Conservation (phyloP, 2,113 vertebrate genomes). For the Anoplopoma fimbria region DNA sequence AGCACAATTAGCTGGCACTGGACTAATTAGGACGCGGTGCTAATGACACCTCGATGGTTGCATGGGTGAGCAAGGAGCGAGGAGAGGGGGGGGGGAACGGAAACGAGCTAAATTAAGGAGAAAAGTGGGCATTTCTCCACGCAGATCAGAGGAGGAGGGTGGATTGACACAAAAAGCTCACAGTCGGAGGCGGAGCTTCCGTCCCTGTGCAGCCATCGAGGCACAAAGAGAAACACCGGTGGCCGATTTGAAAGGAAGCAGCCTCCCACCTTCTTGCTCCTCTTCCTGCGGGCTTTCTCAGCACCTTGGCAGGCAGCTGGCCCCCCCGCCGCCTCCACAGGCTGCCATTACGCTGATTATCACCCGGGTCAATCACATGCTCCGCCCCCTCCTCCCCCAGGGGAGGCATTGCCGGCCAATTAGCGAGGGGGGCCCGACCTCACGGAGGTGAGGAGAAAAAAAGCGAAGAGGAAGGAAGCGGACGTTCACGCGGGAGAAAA, state of each 20-base stretch:
- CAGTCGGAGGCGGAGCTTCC: background rate
- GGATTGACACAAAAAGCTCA: conserved; percentile 2
- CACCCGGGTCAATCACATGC: conserved; percentile 73
- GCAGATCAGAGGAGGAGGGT: conserved; percentile 9
- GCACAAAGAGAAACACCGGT: conserved; percentile 17
- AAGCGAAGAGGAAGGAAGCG: background rate
- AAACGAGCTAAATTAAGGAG: conserved; percentile 8
- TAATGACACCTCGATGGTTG: conserved; percentile 71
- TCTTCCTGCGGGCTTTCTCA: conserved; percentile 56
- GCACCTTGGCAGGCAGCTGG: conserved; percentile 77
- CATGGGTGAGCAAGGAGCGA: conserved; percentile 27
- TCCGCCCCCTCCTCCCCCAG: conserved; percentile 3
- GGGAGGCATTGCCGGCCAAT: conserved; percentile 61
- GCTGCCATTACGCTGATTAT: conserved; percentile 77
- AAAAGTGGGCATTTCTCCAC: background rate
- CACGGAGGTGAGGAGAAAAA: background rate
- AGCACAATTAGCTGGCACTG: conserved; percentile 79
- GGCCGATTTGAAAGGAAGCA: conserved; percentile 40
- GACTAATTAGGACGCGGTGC: conserved; percentile 81
- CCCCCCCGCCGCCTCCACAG: conserved; percentile 9
- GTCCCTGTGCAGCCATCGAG: background rate
- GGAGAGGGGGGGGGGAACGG: background rate
- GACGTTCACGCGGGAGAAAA: background rate
- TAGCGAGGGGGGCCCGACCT: conserved; percentile 32
- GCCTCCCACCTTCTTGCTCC: conserved; percentile 28